phyloP scores from a whole-genome alignment of 2,113 vertebrate genomes.

The Oncorhynchus kisutch region DNA sequence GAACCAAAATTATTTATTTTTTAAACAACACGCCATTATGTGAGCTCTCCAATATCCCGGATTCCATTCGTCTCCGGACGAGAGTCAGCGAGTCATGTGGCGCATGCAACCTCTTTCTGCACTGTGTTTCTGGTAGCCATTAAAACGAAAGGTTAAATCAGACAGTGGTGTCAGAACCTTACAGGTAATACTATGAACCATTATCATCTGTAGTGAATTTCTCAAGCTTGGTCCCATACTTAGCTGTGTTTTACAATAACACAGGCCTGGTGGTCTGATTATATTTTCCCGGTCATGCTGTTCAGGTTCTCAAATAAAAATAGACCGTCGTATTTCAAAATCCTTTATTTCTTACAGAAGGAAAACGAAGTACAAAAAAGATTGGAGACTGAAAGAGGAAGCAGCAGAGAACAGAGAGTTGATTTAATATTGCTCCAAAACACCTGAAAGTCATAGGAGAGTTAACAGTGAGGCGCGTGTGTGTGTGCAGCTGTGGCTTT shows the following conservation, averaged over 20 bases:
- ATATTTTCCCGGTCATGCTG: neutral
- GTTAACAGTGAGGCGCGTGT: slow-evolving; percentile 33
- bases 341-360: slow-evolving; percentile 21
- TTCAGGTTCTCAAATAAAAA: slow-evolving; percentile 27
- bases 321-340: slow-evolving; percentile 24
- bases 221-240: neutral
- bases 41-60: slow-evolving; percentile 7
- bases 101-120: slow-evolving; percentile 27
- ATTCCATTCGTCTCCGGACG: neutral
- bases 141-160: slow-evolving; percentile 56
- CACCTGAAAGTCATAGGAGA: slow-evolving; percentile 53
- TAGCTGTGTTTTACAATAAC: neutral
- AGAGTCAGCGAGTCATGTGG: slow-evolving; percentile 3
- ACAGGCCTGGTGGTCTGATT: slow-evolving; percentile 13
- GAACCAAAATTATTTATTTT: neutral
- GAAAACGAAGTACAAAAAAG: slow-evolving; percentile 34
- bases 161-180: slow-evolving; percentile 36
- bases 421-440: slow-evolving; percentile 40
- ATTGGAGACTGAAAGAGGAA: slow-evolving; percentile 23
- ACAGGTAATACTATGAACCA: slow-evolving; percentile 14
- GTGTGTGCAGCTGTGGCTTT: slow-evolving; percentile 49
- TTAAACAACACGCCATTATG: slow-evolving; percentile 20
- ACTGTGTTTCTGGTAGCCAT: slow-evolving; percentile 28
- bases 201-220: slow-evolving; percentile 29
- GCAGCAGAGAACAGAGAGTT: slow-evolving; percentile 11